phyloP scores from a whole-genome alignment of 1,140 invertebrate species.

The Diorhabda carinulata region DNA sequence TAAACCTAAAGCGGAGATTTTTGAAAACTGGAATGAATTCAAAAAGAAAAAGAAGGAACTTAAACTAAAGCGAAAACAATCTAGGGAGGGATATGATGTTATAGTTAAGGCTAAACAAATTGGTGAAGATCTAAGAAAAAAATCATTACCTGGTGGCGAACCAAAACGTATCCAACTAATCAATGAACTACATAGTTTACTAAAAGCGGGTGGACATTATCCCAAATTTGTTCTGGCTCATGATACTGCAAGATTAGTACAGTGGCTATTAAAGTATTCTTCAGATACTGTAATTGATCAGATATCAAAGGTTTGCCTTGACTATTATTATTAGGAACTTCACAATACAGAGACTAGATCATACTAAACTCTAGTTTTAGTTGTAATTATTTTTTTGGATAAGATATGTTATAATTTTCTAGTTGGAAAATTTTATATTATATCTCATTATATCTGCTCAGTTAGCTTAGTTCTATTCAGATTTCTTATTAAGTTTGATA shows the following conservation, averaged over 20 bases:
- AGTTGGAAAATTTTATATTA: too few relatives aligned
- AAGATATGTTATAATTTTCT: neutral
- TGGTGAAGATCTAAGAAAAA: conserved; percentile 71
- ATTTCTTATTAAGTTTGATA: too few relatives aligned
- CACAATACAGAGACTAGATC: too few relatives aligned
- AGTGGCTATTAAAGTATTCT: conserved; percentile 79
- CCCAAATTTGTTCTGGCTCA: conserved; percentile 76
- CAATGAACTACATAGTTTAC: conserved; percentile 64
- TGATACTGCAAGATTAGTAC: conserved; percentile 83
- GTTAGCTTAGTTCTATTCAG: too few relatives aligned
- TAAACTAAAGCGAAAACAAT: conserved; percentile 56
- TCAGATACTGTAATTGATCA: conserved; percentile 61
- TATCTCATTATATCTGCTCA: too few relatives aligned
- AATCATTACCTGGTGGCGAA: conserved; percentile 53
- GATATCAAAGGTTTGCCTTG: conserved; percentile 55
- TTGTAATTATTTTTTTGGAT: too few relatives aligned
- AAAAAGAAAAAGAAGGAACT: conserved; percentile 71
- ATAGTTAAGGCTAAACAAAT: conserved; percentile 69
- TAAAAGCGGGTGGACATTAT: conserved; percentile 63
- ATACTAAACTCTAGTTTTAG: too few relatives aligned
- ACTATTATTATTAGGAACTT: too few relatives aligned
- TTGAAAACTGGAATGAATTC: conserved; percentile 64
- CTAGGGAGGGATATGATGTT: conserved; percentile 61
- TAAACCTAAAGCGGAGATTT: conserved; percentile 31
- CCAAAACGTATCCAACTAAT: conserved; percentile 65